Evolutionary conservation across 1,140 invertebrate genomes (phyloP), one percentile per base, ranked within the genome.

Genomic region (Diorhabda elongata): DNA sequence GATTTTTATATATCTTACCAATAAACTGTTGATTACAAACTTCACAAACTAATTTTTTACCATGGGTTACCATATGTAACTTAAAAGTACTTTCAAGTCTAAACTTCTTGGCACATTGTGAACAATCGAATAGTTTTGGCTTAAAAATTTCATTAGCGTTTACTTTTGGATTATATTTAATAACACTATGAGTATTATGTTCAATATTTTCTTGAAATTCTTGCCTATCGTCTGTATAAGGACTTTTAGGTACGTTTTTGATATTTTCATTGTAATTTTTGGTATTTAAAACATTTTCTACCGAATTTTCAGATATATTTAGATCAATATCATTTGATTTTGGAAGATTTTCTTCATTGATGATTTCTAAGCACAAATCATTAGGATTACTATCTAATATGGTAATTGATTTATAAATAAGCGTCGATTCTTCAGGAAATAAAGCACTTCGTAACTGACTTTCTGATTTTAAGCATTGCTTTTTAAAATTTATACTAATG

Each of bases 41-140:
- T 67, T 73, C 70, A 73, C 77, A 78, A 43, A 68, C 67, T 42
- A 71, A 9, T 64, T 64, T 74, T 61, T 71, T 72, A 6, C 68
- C 70, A 70, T 78, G 77, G 71, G 76, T 78, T 7, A 73, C 8
- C 45, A 71, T 61, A 71, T 78, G 77, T 42, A 69, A 64, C 44
- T 71, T 72, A 8, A 73, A 71, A 60, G 67, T 58, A 47, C 59
- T 69, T 61, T 74, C 68, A 58, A 68, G 68, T 59, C 66, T 70
- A 69, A 78, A 78, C 57, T 64, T 66, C 68, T 72, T 75, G 2
- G 60, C 63, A 72, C 77, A 78, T 58, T 73, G 52, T 11, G 56
- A 52, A 67, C 77, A 78, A 45, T 26, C 63, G 4, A 52, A 52
- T n/a, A 52, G n/a, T 52, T 52, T 52, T 8, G 47, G n/a, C 47